Evolutionary conservation across 2,113 vertebrate species (phyloP), one percentile per base, ranked within the genome.

Genomic region (Lampris incognitus): DNA sequence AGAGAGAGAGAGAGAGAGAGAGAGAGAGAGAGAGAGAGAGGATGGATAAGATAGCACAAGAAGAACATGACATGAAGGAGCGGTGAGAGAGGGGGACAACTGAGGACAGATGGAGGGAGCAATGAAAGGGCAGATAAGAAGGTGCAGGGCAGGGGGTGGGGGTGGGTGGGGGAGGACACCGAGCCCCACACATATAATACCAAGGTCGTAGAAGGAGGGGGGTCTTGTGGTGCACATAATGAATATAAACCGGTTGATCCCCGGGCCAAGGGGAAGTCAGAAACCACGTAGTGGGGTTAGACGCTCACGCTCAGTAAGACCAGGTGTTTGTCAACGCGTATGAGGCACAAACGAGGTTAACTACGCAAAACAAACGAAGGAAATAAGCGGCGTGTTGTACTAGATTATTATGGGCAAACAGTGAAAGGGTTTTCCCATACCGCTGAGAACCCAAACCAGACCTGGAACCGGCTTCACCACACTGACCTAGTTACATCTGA

Each of bases 191-290:
- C 57, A 39, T 80, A 60, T 87, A 84, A 76, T 83, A 24, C 24
- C 87, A 87, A 85, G 84, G 85, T 91, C 81, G 86, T 4, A 66
- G 49, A 73, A 60, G 66, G 60, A 72, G 69, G 38, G 54, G 66
- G 48, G 74, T 76, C 65, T 62, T 63, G 50, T 9, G 40, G 49
- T 63, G 1, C 66, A 40, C 8, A 24, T 6, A 7, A 11, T 68
- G 75, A 88, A 87, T 87, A 58, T 60, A 78, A 82, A 82, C n/a
- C 6, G 37, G 44, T 1, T 66, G 51, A 81, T 24, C 24, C 24
- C 1, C 57, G n/a, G 61, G 46, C 58, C 78, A 62, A 72, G 66
- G 63, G 74, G 56, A 70, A 50, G 71, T 50, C 68, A 54, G 68
- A 83, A 41, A 50, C 63, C 66, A 7, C n/a, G 7, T 48, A 13